Evolutionary conservation across 2,113 vertebrate species (phyloP), one percentile per base, ranked within the genome.

Genomic region (Centrocercus urophasianus): DNA sequence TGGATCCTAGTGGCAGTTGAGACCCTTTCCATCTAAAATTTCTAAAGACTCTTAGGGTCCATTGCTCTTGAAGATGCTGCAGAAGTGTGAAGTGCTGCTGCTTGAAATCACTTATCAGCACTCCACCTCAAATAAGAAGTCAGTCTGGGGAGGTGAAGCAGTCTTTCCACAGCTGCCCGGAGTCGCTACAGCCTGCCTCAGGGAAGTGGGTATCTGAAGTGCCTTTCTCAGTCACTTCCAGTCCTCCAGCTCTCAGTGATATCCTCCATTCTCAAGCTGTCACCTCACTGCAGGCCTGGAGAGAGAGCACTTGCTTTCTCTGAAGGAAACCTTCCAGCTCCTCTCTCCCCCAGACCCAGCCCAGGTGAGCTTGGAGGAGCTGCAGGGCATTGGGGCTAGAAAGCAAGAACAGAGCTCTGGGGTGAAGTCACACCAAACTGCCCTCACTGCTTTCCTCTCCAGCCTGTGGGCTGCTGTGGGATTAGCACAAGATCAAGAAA

Each of bases 91-190:
- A 18, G 30, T 74, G 3, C 13, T 86, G 75, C 50, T 4, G 9
- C 76, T 77, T 73, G 90, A 90, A 75, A 67, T 91, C 32, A 12
- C 86, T 88, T 70, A 66, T 16, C 74, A 85, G 3, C 18, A 65
- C 45, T 89, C 13, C 0, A 59, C 83, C 72, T 92, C 76, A 54
- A 84, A 60, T 78, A 94, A 70, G 30, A 42, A 60, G 74, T 7
- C 34, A 67, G 69, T 74, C 50, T 71, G 60, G 69, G 56, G 72
- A 90, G 93, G 85, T 70, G 90, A 73, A 90, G 60, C 82, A 86
- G 75, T 60, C 59, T 77, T 86, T 66, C 83, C 34, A 13, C 59
- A 64, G 30, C 73, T 82, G 91, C 63, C 77, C 57, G 28, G 91
- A 90, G 84, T 89, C 70, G 34, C 83, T 91, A 27, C 0, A 3